phyloP scores from a whole-genome alignment of 2,113 vertebrate species.

The Pterocles orientalis region DNA sequence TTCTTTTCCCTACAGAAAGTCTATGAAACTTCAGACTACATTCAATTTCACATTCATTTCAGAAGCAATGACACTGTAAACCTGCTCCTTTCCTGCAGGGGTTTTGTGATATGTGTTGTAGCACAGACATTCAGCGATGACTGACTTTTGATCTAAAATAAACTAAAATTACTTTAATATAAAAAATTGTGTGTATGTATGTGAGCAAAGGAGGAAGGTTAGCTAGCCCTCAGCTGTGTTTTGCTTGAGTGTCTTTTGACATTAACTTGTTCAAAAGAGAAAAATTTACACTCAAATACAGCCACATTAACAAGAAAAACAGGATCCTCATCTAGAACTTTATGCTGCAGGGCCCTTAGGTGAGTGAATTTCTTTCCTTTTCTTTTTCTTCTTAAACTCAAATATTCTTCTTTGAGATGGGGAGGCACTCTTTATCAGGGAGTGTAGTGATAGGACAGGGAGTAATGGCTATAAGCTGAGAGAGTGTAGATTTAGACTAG shows the following conservation, averaged over 20 bases:
- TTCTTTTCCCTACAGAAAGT: constrained; percentile 15
- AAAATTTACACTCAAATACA: not conserved
- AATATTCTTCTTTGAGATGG: not conserved
- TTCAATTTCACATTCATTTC: constrained; percentile 49
- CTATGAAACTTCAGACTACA: not conserved
- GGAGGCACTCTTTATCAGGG: too few species aligned
- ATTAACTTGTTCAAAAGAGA: not conserved
- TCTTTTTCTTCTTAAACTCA: not conserved
- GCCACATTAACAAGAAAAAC: not conserved
- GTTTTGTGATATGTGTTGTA: constrained; percentile 44
- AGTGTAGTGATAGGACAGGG: too few species aligned
- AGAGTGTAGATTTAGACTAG: too few species aligned
- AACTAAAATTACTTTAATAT: constrained; percentile 35
- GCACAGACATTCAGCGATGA: not conserved
- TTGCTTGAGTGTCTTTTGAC: not conserved
- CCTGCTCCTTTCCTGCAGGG: constrained; percentile 37
- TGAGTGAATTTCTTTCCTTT: not conserved
- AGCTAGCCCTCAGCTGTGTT: not conserved
- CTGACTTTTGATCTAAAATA: constrained; percentile 51
- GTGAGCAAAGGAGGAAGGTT: not conserved
- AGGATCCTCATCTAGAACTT: not conserved
- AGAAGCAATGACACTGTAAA: constrained; percentile 31
- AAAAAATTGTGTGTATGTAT: not conserved
- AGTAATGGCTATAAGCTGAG: too few species aligned
- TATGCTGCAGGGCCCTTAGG: not conserved